A percentile compares a stretch with the other conserved stretches of the same genome.
These are phyloP conservation scores for Endotricha flammealis DNA, from an alignment of 2,888 invertebrate genomes.

Conservation along the genomic window DNA sequence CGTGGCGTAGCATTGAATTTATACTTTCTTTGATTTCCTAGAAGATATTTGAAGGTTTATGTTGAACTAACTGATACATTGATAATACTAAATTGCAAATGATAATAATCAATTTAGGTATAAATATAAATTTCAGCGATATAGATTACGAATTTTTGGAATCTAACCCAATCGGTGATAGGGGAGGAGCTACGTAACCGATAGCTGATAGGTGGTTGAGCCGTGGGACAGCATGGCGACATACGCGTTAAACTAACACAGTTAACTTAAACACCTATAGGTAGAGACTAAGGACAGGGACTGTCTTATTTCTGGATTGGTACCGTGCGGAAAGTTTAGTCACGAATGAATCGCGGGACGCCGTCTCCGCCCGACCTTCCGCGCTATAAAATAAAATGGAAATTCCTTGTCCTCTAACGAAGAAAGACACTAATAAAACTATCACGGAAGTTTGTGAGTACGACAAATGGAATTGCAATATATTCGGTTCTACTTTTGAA, in stretches of 20 bases:
- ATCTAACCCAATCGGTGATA: background rate
- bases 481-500: conserved; percentile 15
- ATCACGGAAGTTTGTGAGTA: conserved; percentile 17
- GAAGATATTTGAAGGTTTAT: too few relatives aligned
- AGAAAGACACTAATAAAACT: conserved; percentile 19
- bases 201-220: conserved; percentile 7
- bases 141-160: background rate
- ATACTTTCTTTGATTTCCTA: too few relatives aligned
- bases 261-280: conserved; percentile 20
- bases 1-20: too few relatives aligned
- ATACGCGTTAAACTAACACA: conserved; percentile 21
- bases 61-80: too few relatives aligned
- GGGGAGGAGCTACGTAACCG: background rate
- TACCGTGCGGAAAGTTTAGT: conserved; percentile 75
- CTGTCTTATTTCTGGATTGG: conserved; percentile 72
- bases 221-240: conserved; percentile 32
- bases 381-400: conserved; percentile 37
- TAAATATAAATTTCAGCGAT: background rate
- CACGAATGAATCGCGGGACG: conserved; percentile 51
- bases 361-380: conserved; percentile 56
- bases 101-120: background rate
- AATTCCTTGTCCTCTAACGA: conserved; percentile 28
- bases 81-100: background rate
- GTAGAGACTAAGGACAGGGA: conserved; percentile 48
- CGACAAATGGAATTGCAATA: conserved; percentile 10